Base-by-base conservation (phyloP, 2,797 vertebrate species). In the Thalassophryne amazonica region DNA sequence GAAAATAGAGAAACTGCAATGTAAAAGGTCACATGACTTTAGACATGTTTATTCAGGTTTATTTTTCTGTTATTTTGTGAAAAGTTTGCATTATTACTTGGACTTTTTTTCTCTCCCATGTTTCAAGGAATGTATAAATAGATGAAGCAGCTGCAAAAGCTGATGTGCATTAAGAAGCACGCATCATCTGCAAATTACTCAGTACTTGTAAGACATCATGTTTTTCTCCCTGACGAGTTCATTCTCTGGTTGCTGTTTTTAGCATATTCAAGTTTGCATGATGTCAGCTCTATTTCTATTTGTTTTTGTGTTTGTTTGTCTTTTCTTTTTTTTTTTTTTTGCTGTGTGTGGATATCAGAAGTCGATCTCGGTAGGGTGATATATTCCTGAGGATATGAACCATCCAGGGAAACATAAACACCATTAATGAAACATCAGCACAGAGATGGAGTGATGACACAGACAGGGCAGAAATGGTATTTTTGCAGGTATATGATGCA, bases 321-420 rank as follows among this genome's bases (percentile, higher is more conserved):
- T n/a, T n/a, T n/a, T n/a, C n/a, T n/a, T n/a, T n/a, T n/a, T n/a
- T n/a, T n/a, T n/a, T n/a, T n/a, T n/a, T n/a, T n/a, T n/a, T 24
- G 6, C 69, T 66, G 68, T 78, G 80, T 84, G 77, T 85, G 84
- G 80, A 86, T 76, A 81, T 86, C 78, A 84, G 85, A 85, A 78
- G 81, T 51, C 14, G 29, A 77, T 69, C 43, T 63, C 24, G 33
- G 50, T 80, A 61, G 81, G 78, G 74, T 81, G 80, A 80, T 65
- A 53, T 59, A 52, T 76, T 86, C 72, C 78, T 71, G 73, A 67
- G 80, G 72, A 82, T 60, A 79, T 43, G 54, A 82, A 45, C 72
- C 69, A 74, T 69, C 74, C 74, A 60, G 62, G 62, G 73, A 79
- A 79, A 79, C 78, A 85, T 73, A 82, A 80, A 83, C 84, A 85